Percentiles rank a stretch among this genome's conserved stretches.
These are phyloP conservation scores for Digitonthophagus gazella DNA, from an alignment of 2,888 invertebrate genomes.

Conservation along the genomic window DNA sequence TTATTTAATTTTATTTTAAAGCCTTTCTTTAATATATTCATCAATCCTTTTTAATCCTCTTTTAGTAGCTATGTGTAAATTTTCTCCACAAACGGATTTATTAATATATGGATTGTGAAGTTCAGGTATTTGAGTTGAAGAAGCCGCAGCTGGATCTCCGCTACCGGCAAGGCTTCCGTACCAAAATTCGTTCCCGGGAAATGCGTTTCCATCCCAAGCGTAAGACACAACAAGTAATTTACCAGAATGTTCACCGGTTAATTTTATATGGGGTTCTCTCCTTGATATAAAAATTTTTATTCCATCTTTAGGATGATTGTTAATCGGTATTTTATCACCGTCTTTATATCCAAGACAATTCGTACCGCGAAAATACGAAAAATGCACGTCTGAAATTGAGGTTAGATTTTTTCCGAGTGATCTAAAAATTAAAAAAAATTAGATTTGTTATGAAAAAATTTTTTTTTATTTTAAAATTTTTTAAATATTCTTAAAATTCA, in stretches of 20 bases:
- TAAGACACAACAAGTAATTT: slow-evolving; percentile 64
- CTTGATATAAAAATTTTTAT: slow-evolving; percentile 41
- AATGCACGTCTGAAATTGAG: slow-evolving; percentile 36
- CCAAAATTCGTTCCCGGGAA: slow-evolving; percentile 76
- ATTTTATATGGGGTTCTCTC: slow-evolving; percentile 45
- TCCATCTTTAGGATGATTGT: slow-evolving; percentile 29
- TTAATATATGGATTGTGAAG: slow-evolving; percentile 62
- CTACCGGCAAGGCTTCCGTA: slow-evolving; percentile 54
- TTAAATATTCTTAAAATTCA: no score
- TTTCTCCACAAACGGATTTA: slow-evolving; percentile 52
- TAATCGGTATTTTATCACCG: slow-evolving; percentile 28
- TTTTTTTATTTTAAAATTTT: no score
- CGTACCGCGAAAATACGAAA: slow-evolving; percentile 35
- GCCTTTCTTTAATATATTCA: not conserved
- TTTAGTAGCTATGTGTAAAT: slow-evolving; percentile 54
- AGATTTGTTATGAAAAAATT: no score
- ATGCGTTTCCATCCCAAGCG: slow-evolving; percentile 71
- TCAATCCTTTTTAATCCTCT: not conserved
- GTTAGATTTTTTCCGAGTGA: slow-evolving; percentile 29
- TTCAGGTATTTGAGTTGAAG: slow-evolving; percentile 60
- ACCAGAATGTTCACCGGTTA: slow-evolving; percentile 38
- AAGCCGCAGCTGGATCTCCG: slow-evolving; percentile 64
- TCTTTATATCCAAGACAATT: slow-evolving; percentile 30
- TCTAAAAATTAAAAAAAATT: slow-evolving; percentile 23
- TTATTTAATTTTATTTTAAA: not conserved